phyloP scores from a whole-genome alignment of 2,113 vertebrate species.

The Coreoperca whiteheadi region DNA sequence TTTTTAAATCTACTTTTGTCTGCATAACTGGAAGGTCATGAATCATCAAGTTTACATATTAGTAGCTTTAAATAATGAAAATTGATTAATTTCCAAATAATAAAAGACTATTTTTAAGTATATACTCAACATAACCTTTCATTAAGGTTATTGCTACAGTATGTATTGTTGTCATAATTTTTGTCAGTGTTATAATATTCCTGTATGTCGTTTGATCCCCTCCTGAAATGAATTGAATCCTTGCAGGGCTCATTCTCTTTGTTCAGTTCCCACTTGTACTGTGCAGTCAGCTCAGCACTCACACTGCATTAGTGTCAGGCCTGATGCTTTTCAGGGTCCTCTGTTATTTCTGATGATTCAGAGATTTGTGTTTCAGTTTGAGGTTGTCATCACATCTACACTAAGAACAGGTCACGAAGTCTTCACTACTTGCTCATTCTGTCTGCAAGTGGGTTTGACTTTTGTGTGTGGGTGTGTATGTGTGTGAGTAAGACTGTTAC shows the following conservation, averaged over 20 bases:
- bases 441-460: slow-evolving; percentile 41
- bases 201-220: slow-evolving; percentile 24
- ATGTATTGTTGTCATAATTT: background rate
- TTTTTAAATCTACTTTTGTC: slow-evolving; percentile 40
- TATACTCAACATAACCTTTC: background rate
- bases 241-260: slow-evolving; percentile 43
- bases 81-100: background rate
- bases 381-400: slow-evolving; percentile 70
- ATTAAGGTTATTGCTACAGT: background rate
- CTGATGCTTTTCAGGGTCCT: slow-evolving; percentile 66
- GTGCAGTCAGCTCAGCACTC: slow-evolving; percentile 69
- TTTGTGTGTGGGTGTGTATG: slow-evolving; percentile 6
- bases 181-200: background rate
- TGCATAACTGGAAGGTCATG: slow-evolving; percentile 2
- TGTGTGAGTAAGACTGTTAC: slow-evolving; percentile 36
- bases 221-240: slow-evolving; percentile 22
- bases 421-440: slow-evolving; percentile 44
- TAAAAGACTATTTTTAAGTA: background rate
- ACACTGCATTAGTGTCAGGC: slow-evolving; percentile 75
- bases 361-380: slow-evolving; percentile 68
- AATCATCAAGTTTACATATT: slow-evolving; percentile 10
- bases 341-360: slow-evolving; percentile 78
- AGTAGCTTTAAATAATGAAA: background rate
- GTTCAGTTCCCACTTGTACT: slow-evolving; percentile 48
- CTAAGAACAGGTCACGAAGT: slow-evolving; percentile 49